Base-by-base conservation (phyloP, 2,113 vertebrate species). In the Okapia johnstoni region DNA sequence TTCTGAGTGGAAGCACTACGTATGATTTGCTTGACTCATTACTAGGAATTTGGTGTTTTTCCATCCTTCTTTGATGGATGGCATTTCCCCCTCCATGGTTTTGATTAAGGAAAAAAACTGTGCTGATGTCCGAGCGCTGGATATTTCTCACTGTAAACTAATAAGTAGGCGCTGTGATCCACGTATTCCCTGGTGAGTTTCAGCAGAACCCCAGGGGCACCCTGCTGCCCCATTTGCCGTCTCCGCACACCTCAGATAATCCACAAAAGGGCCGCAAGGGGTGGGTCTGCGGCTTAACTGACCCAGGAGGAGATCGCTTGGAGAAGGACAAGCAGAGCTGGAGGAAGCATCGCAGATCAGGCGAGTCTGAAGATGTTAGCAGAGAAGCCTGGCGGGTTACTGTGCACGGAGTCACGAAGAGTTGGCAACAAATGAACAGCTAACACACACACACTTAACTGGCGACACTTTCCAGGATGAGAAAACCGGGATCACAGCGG, bases 161-260 rank as follows among this genome's bases (percentile, higher is more conserved):
- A 16, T 33, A n/a, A 48, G 52, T 26, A 14, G 46, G 81, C 15
- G 6, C 52, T 26, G 23, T 15, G n/a, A 5, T 3, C 58, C 36
- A 17, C 23, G 9, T 33, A 6, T 15, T 88, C 30, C 23, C 80
- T 58, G 10, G 0, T 1, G 7, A 26, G 23, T 55, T 52, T 85
- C 5, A 4, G 28, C 33, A 3, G 14, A 80, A 1, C 21, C n/a
- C 26, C 13, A 0, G 17, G 85, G 28, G 36, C n/a, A 36, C 83
- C 57, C 54, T 17, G n/a, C 21, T 5, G 7, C 36, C 36, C 87
- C 14, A 0, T 6, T 17, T 3, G 4, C 25, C 4, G 0, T 54
- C 14, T 43, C 33, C 7, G 7, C 28, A 43, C 16, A 21, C 26
- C 14, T 17, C 33, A 17, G n/a, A 14, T 25, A 33, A 30, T 3